phyloP scores from a whole-genome alignment of 2,888 invertebrate genomes.

The Pammene fasciana region DNA sequence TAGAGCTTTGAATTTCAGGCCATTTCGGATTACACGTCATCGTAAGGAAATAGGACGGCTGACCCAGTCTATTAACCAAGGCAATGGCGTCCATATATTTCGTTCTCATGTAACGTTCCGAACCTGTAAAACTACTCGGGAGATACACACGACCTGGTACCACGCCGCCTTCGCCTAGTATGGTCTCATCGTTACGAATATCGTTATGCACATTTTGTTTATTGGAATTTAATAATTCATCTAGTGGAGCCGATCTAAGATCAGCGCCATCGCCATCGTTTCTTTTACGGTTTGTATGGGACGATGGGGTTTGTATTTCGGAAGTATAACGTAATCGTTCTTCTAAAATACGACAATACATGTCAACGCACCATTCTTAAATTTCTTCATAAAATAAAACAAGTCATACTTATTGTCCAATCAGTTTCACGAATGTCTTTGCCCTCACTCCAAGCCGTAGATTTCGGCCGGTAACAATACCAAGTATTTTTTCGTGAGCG shows the following conservation, averaged over 20 bases:
- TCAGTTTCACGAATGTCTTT: no score
- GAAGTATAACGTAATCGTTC: neutral
- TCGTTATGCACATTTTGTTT: neutral
- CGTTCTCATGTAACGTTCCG: neutral
- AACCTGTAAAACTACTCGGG: neutral
- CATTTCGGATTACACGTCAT: constrained; percentile 7
- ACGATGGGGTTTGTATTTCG: neutral
- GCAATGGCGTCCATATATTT: constrained; percentile 2
- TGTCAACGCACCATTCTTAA: no score
- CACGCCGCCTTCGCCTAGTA: neutral
- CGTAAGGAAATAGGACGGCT: neutral
- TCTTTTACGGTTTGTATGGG: no score
- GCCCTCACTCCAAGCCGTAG: no score
- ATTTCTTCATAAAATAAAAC: no score
- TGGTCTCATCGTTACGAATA: neutral
- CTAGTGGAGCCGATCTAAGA: neutral
- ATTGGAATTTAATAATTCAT: neutral
- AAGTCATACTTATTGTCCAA: no score
- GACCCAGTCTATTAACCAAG: neutral
- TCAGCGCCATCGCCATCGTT: neutral
- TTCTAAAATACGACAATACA: neutral
- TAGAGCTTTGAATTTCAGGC: constrained; percentile 3
- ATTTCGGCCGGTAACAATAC: no score
- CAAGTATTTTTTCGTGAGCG: no score
- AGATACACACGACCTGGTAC: neutral